These are phyloP conservation scores for Brevimyrus niger DNA, from an alignment of 2,113 vertebrate genomes.

Conservation along the genomic window DNA sequence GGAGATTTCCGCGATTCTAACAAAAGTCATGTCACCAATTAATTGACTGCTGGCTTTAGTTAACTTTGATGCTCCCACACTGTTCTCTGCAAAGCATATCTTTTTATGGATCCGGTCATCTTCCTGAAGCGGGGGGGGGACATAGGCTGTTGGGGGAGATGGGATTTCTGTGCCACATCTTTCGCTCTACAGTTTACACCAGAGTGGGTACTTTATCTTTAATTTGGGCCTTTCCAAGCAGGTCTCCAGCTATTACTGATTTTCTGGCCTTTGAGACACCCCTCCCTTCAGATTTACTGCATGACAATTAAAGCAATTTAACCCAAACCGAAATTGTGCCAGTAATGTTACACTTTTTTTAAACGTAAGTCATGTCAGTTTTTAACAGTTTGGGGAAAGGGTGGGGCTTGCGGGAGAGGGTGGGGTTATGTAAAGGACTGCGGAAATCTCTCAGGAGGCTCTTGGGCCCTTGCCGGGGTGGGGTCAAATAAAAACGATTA, in stretches of 20 bases:
- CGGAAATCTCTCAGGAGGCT: background rate
- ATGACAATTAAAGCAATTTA: background rate
- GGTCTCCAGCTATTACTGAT: background rate
- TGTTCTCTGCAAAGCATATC: background rate
- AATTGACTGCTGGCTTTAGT: background rate
- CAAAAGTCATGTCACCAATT: too few relatives aligned
- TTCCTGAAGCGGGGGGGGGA: background rate
- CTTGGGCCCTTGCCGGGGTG: background rate
- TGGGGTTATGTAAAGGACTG: background rate
- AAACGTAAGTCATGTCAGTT: background rate
- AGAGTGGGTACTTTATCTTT: background rate
- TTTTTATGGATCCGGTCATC: background rate
- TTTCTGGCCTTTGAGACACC: background rate
- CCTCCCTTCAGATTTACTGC: background rate
- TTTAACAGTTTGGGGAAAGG: background rate
- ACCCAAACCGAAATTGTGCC: background rate
- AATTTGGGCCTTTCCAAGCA: background rate
- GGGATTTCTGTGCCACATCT: background rate
- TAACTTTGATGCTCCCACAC: background rate
- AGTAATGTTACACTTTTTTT: background rate
- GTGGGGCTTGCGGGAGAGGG: background rate
- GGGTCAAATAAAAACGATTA: slow-evolving; percentile 12
- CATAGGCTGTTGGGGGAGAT: too few relatives aligned
- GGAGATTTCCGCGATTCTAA: too few relatives aligned
- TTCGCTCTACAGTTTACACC: background rate